Conservation (phyloP, 2,888 invertebrate species). For the Epistrophe eligans region DNA sequence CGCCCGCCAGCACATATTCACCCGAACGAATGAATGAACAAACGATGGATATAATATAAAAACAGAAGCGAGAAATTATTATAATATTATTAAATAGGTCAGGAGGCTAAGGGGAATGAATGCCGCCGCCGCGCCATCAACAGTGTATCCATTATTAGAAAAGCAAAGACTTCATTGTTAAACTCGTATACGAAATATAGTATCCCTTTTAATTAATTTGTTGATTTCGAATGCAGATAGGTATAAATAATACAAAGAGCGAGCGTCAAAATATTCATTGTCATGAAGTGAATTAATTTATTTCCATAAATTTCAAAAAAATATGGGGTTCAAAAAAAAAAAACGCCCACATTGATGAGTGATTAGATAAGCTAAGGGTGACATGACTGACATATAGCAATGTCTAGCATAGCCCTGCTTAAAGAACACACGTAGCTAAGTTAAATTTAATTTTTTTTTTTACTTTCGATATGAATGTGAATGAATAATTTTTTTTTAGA, state of each 20-base stretch:
- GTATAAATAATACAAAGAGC: slow-evolving; percentile 43
- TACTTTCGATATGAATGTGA: slow-evolving; percentile 33
- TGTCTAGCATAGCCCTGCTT: not conserved
- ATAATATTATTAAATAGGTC: slow-evolving; percentile 14
- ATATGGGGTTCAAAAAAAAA: slow-evolving; percentile 8
- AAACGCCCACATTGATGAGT: slow-evolving; percentile 55
- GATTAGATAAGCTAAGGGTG: slow-evolving; percentile 27
- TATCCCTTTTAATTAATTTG: slow-evolving; percentile 68
- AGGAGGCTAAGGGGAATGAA: slow-evolving; percentile 21
- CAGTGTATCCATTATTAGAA: slow-evolving; percentile 5
- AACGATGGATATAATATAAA: slow-evolving; percentile 6
- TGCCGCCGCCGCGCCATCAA: not conserved
- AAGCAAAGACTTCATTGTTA: slow-evolving; percentile 30
- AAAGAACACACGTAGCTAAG: not conserved
- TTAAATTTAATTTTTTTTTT: slow-evolving; percentile 19
- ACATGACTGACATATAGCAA: slow-evolving; percentile 8
- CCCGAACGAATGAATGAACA: slow-evolving; percentile 14
- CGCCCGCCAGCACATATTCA: slow-evolving; percentile 67
- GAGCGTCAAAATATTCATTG: slow-evolving; percentile 72
- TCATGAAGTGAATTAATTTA: slow-evolving; percentile 73
- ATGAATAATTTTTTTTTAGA: slow-evolving; percentile 17
- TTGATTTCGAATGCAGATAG: slow-evolving; percentile 63
- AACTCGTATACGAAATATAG: not conserved
- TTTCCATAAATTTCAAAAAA: slow-evolving; percentile 54
- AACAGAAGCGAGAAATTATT: slow-evolving; percentile 27